phyloP scores from a whole-genome alignment of 2,797 vertebrate genomes.

The Hybognathus amarus region DNA sequence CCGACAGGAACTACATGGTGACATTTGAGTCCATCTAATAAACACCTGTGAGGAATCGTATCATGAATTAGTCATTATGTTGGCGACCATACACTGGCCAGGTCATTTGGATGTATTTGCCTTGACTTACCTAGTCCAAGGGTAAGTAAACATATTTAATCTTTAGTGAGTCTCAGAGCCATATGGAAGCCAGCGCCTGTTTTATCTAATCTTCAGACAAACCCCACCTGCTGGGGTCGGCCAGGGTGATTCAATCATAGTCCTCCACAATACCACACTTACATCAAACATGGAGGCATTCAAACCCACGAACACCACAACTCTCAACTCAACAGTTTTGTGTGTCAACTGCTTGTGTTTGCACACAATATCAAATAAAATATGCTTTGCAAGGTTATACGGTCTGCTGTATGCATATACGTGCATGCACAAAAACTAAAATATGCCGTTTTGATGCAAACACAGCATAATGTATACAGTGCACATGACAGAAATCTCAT shows the following conservation, averaged over 20 bases:
- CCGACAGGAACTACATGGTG: conserved; percentile 15
- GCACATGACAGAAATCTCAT: neutral
- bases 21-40: conserved; percentile 38
- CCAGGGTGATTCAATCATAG: conserved; percentile 28
- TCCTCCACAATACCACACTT: conserved; percentile 10
- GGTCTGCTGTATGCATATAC: neutral
- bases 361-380: neutral
- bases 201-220: conserved; percentile 51
- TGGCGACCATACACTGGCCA: neutral
- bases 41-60: conserved; percentile 28
- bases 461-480: neutral
- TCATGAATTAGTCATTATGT: conserved; percentile 32
- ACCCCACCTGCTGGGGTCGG: conserved; percentile 38
- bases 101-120: conserved; percentile 14
- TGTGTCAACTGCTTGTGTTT: neutral
- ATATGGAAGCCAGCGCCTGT: conserved; percentile 43
- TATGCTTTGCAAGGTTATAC: neutral
- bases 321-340: neutral
- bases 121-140: conserved; percentile 39
- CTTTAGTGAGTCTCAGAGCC: conserved; percentile 37
- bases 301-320: neutral
- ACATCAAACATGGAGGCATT: conserved; percentile 8
- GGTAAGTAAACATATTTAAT: conserved; percentile 45
- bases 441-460: neutral
- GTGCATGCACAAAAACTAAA: neutral